Evolutionary conservation across 2,113 vertebrate genomes (phyloP), one percentile per base, ranked within the genome.

Genomic region (Cavia porcellus): DNA sequence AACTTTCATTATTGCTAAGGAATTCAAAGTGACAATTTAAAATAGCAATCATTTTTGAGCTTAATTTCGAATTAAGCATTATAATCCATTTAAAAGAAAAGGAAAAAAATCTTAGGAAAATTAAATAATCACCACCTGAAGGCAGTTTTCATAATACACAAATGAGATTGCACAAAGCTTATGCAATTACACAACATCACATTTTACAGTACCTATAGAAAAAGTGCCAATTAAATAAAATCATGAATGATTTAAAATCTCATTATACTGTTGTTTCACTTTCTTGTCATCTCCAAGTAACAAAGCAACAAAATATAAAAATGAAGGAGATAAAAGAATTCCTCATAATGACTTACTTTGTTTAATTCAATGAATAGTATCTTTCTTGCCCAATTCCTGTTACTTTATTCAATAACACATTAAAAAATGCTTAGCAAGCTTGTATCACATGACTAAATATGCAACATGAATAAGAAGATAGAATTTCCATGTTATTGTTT

Each of bases 21-120:
- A 74, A 83, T 89, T 7, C 52, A 90, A 94, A 74, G 30, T 55
- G 35, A 70, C 13, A 88, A 59, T 52, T 96, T 96, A 87, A 94
- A 62, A 89, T 79, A 22, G 17, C 4, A 66, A 64, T 91, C 6
- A 52, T 62, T 83, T 75, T 59, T 59, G 35, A 89, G 7, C 22
- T 77, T 94, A 7, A 28, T 17, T 86, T 75, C 30, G 87, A 30
- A 19, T 82, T 52, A 70, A 62, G 61, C 45, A 30, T 45, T 68
- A 47, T 62, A 74, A 87, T 25, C 66, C 38, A 74, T 66, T 42
- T 79, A 57, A 47, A 81, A 52, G 3, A 89, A 81, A 80, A 52
- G 2, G 28, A 86, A 74, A 80, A 80, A 68, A 50, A 2, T 4
- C 64, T 84, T 62, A 55, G 4, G 52, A 72, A 95, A 90, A 96